Conservation (phyloP, 2,113 vertebrate genomes). For the Fregetta grallaria region DNA sequence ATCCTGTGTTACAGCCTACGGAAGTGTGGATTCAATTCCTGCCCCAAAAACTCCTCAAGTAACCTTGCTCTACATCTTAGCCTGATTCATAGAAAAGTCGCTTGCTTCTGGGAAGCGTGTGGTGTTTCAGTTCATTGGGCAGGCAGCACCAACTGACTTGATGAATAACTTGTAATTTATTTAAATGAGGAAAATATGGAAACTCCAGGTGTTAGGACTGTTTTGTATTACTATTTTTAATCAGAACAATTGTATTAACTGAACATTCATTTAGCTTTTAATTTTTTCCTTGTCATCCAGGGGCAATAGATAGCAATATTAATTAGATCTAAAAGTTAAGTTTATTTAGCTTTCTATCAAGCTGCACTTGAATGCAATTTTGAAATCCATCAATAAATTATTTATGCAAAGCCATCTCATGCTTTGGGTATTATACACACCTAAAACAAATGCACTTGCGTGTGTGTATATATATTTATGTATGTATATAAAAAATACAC, state of each 20-base stretch:
- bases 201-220: background rate
- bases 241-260: background rate
- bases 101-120: background rate
- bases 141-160: background rate
- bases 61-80: background rate
- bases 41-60: background rate
- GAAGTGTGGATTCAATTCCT: background rate
- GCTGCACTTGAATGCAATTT: background rate
- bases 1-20: rapidly evolving
- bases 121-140: background rate
- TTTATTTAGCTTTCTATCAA: background rate
- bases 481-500: background rate
- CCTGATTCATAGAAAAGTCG: background rate
- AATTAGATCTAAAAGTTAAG: background rate
- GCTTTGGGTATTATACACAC: background rate
- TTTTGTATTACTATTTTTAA: background rate
- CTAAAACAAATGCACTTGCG: background rate
- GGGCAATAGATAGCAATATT: background rate
- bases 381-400: background rate
- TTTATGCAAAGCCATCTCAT: background rate
- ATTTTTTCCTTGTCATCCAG: background rate
- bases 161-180: background rate
- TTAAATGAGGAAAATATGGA: background rate
- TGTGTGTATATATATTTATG: background rate
- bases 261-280: background rate